Evolutionary conservation across 2,888 invertebrate species (phyloP), one percentile per base, ranked within the genome.

Genomic region (Polydesmus complanatus): DNA sequence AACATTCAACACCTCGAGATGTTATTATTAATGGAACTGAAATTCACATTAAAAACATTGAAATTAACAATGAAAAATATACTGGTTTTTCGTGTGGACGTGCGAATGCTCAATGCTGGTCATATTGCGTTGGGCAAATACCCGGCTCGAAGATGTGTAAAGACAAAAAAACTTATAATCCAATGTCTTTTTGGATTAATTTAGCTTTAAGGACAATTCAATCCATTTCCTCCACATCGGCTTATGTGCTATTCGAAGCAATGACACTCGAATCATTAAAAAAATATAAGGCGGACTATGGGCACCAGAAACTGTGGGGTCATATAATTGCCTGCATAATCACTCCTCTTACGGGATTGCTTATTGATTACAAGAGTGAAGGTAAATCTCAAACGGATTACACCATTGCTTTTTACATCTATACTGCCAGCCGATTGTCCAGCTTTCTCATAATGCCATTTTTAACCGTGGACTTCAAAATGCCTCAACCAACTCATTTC

Each of bases 331-430:
- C 63, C 2, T 64, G 64, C 11, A 52, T 65, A 1, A 54, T 65
- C n/a, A 60, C 65, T 3, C 54, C 65, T 1, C 58, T 62, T 3
- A 84, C 86, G 0, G 87, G 87, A 1, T 68, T 83, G 67, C 76
- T 86, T 55, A 85, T 87, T 57, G 85, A 86, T 73, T 84, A 82
- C 66, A 83, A 83, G n/a, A 85, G 85, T 68, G 71, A 73, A 53
- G 82, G 81, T 25, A 84, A 83, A 70, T 80, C 79, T 21, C 27
- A 83, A 68, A 84, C 84, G 0, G 85, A 86, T 72, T 86, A 84
- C 70, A 85, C 85, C 68, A 86, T 86, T n/a, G 84, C 86, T 52
- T 86, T 87, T 72, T 86, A 84, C 72, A 71, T 86, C 64, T 87
- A 86, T 72, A 83, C 85, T 2, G 79, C 78, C 1, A 70, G 86